phyloP scores from a whole-genome alignment of 2,113 vertebrate species.

The Notiomystis cincta region DNA sequence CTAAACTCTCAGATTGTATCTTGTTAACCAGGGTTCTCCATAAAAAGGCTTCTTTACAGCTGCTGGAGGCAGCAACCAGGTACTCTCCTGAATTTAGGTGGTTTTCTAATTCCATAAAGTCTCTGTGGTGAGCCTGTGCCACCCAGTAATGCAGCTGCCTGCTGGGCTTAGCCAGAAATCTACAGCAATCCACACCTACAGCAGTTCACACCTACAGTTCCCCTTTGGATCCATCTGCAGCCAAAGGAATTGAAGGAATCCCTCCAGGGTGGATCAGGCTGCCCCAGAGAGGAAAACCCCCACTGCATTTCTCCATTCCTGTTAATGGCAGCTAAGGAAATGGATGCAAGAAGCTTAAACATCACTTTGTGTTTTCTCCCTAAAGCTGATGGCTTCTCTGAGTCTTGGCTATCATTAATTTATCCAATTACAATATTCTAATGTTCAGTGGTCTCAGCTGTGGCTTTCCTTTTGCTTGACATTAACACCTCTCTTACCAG shows the following conservation, averaged over 20 bases:
- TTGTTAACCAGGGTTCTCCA: neutral
- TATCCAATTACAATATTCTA: neutral
- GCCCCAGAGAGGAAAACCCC: neutral
- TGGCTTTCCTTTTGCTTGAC: neutral
- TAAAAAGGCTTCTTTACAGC: neutral
- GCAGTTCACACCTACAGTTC: rapidly evolving
- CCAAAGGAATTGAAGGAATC: rapidly evolving
- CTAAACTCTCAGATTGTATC: neutral
- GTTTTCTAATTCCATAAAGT: neutral
- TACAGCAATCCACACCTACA: neutral
- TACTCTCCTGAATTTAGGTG: rapidly evolving
- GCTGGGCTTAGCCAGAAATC: neutral
- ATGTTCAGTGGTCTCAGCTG: neutral
- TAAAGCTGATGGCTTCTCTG: neutral
- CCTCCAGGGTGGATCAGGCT: neutral
- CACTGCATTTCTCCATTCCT: neutral
- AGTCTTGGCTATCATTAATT: neutral
- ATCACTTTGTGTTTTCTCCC: neutral
- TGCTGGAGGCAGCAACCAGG: neutral
- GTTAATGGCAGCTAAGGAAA: neutral
- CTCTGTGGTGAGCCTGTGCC: neutral
- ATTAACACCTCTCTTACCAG: neutral
- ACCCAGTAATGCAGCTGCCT: neutral
- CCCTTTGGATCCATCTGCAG: neutral
- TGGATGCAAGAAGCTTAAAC: neutral